Evolutionary conservation across 2,888 invertebrate species (phyloP).

Genomic region (Caenorhabditis macrosperma): DNA sequence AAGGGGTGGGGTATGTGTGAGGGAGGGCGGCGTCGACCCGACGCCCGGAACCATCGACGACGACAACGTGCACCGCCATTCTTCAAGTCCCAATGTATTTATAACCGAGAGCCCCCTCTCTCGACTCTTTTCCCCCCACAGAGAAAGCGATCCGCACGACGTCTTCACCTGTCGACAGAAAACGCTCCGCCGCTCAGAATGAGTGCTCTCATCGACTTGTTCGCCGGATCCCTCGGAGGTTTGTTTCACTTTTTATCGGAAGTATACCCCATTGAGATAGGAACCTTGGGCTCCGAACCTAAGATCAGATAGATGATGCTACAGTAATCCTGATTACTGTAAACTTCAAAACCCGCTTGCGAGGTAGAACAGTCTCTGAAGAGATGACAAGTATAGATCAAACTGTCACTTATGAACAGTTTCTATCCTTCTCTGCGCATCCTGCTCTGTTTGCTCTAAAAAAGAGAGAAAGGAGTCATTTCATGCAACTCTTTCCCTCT

Average conservation of each 20-base stretch:
- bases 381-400: too few species aligned
- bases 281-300: too few species aligned
- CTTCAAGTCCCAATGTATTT: slow-evolving; percentile 28
- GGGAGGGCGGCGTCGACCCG: slow-evolving; percentile 11
- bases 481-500: too few species aligned
- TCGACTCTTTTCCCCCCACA: slow-evolving; percentile 4
- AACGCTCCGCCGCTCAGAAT: slow-evolving; percentile 12
- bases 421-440: too few species aligned
- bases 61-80: background rate
- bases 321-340: too few species aligned
- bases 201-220: slow-evolving; percentile 71
- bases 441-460: too few species aligned
- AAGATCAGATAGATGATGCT: too few species aligned
- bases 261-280: background rate
- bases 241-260: slow-evolving; percentile 5
- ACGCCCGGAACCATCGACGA: slow-evolving; percentile 30
- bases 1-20: slow-evolving; percentile 5
- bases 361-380: too few species aligned
- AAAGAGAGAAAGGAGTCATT: too few species aligned
- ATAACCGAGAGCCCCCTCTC: slow-evolving; percentile 41
- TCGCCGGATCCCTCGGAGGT: slow-evolving; percentile 78
- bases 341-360: too few species aligned
- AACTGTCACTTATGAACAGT: too few species aligned
- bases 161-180: background rate
- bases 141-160: slow-evolving; percentile 10